Evolutionary conservation across 1,140 invertebrate species (phyloP), one percentile per base, ranked within the genome.

Genomic region (Charaxes varanes): DNA sequence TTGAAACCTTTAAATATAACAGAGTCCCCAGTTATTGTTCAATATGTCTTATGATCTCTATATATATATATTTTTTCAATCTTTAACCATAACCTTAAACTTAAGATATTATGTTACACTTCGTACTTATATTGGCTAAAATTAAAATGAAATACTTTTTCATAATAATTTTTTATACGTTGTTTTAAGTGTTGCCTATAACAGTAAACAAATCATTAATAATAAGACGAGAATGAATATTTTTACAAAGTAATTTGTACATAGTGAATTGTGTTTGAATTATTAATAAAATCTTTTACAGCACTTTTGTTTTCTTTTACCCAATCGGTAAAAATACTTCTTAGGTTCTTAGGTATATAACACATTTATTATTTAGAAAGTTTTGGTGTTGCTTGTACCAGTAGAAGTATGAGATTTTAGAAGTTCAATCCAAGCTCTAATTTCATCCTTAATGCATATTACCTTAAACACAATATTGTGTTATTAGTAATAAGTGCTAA

Each of bases 231-330:
- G 63, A 77, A 77, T 77, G 63, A 79, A 81, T 79, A 77, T 79
- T 81, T 79, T 79, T 81, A 79, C 77, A 81, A 81, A 73, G 58
- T 79, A 81, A 81, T 79, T 71, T 78, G 77, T 81, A 79, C 62
- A 79, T 81, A 76, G 66, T 62, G 62, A 74, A 72, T 71, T 76
- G 69, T 77, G 77, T 77, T 79, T 70, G 63, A 77, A 68, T 71
- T 73, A 81, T 73, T 70, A 72, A 78, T 74, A 76, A 80, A 80
- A 76, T 61, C 71, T 77, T 80, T 80, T 77, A 77, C 71, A 73
- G 53, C 34, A 65, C 14, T 17, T 32, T 22, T 32, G 3, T 44
- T 37, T 37, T 22, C n/a, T 48, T 47, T 37, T 38, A n/a, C 33
- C 16, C n/a, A 3, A n/a, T n/a, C n/a, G n/a, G n/a, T n/a, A n/a